These are phyloP conservation scores for Yasuhikotakia modesta DNA, from an alignment of 2,797 vertebrate species.

Conservation along the genomic window DNA sequence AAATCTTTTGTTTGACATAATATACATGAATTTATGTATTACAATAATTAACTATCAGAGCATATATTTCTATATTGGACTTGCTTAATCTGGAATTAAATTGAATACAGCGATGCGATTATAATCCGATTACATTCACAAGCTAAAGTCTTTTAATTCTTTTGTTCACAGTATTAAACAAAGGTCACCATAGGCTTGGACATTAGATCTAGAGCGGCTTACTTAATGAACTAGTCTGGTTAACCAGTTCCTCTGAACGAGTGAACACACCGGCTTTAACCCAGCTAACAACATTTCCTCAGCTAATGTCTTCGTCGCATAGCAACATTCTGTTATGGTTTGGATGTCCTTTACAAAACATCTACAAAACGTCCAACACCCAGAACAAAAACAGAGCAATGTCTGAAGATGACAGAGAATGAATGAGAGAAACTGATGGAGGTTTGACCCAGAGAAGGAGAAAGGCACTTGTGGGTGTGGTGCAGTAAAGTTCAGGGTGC, in stretches of 20 bases:
- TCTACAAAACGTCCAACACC: neutral
- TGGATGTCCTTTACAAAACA: too few relatives aligned
- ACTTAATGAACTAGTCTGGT: constrained; percentile 8
- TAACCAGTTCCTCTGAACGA: constrained; percentile 12
- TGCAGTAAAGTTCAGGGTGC: neutral
- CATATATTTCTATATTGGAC: neutral
- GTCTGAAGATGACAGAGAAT: too few relatives aligned
- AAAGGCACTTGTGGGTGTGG: constrained; percentile 21
- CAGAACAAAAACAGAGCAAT: neutral
- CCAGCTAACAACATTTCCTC: constrained; percentile 16
- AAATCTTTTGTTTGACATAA: neutral
- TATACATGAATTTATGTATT: neutral
- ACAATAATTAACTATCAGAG: neutral
- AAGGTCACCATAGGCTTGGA: neutral
- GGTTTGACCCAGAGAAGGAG: too few relatives aligned
- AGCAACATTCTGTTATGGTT: too few relatives aligned
- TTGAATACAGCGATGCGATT: neutral
- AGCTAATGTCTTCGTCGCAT: neutral
- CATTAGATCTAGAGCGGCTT: constrained; percentile 25
- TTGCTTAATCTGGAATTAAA: neutral
- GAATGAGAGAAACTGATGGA: constrained; percentile 19
- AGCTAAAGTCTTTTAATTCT: constrained; percentile 3
- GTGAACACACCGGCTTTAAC: neutral
- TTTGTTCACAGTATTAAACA: constrained; percentile 7
- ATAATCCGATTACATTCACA: constrained; percentile 7